Conservation (phyloP, 2,888 invertebrate genomes). For the Spisula solida region DNA sequence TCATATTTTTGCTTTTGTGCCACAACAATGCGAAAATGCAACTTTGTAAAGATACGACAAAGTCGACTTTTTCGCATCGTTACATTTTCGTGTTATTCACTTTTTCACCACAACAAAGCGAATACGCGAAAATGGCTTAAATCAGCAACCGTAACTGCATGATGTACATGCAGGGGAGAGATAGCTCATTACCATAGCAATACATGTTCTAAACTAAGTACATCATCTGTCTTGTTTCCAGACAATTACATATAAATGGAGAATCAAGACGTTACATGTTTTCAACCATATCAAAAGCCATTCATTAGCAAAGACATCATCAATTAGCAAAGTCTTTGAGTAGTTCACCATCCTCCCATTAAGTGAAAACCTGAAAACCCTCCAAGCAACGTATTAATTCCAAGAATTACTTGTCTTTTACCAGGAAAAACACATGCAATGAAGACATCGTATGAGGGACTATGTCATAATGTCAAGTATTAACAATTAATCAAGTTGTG, state of each 20-base stretch:
- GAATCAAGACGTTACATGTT: conserved; percentile 9
- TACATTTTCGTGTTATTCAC: no score
- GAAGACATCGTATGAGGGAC: not conserved
- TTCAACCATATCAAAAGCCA: conserved; percentile 16
- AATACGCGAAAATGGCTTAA: no score
- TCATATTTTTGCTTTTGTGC: no score
- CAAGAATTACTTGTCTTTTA: not conserved
- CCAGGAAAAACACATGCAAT: not conserved
- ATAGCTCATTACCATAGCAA: not conserved
- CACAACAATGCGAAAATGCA: no score
- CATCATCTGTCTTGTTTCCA: conserved; percentile 3
- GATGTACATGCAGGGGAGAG: no score
- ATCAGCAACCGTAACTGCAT: no score
- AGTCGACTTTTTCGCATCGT: no score
- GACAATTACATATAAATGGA: conserved; percentile 5
- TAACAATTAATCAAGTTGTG: no score
- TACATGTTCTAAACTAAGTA: not conserved
- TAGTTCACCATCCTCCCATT: not conserved
- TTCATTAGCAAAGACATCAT: not conserved
- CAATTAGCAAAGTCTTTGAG: not conserved
- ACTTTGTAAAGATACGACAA: no score
- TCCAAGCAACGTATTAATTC: not conserved
- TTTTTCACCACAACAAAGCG: no score
- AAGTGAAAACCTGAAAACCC: not conserved
- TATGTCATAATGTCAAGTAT: no score